phyloP scores from a whole-genome alignment of 2,888 invertebrate species.

The Erebia epiphron region DNA sequence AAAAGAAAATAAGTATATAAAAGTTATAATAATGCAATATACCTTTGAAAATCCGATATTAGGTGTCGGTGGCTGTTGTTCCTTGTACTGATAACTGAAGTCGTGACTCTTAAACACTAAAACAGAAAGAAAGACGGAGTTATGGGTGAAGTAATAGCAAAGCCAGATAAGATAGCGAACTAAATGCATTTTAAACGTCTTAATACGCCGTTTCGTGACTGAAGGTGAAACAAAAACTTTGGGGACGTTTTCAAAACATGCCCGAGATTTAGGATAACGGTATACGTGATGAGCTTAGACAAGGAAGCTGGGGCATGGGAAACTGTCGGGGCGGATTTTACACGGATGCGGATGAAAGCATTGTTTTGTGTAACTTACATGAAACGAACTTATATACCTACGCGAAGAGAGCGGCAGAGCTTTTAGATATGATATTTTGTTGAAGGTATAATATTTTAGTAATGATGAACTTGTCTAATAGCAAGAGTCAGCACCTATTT shows the following conservation, averaged over 20 bases:
- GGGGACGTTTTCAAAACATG: constrained; percentile 67
- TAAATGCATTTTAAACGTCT: constrained; percentile 82
- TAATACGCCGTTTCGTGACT: constrained; percentile 80
- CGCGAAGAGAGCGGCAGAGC: too few relatives aligned
- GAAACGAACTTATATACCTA: background rate
- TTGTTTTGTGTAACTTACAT: constrained; percentile 17
- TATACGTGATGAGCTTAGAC: constrained; percentile 71
- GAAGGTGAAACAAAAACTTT: constrained; percentile 77
- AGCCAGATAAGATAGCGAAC: constrained; percentile 76
- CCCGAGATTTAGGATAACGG: constrained; percentile 67
- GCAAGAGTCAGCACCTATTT: too few relatives aligned
- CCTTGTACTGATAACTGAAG: constrained; percentile 85
- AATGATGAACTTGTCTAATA: too few relatives aligned
- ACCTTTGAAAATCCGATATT: constrained; percentile 97
- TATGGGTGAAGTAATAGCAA: constrained; percentile 79
- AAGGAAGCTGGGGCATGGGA: constrained; percentile 73
- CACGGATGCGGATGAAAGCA: constrained; percentile 50
- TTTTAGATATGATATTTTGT: too few relatives aligned
- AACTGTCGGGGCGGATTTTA: constrained; percentile 56
- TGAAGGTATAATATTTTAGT: too few relatives aligned
- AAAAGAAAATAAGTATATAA: background rate
- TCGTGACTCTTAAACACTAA: constrained; percentile 94
- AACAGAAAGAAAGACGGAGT: constrained; percentile 84
- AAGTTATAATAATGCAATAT: constrained; percentile 44
- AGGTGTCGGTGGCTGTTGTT: constrained; percentile 88